Evolutionary conservation across 2,888 invertebrate genomes (phyloP).

Genomic region (Agonopterix heracliana): DNA sequence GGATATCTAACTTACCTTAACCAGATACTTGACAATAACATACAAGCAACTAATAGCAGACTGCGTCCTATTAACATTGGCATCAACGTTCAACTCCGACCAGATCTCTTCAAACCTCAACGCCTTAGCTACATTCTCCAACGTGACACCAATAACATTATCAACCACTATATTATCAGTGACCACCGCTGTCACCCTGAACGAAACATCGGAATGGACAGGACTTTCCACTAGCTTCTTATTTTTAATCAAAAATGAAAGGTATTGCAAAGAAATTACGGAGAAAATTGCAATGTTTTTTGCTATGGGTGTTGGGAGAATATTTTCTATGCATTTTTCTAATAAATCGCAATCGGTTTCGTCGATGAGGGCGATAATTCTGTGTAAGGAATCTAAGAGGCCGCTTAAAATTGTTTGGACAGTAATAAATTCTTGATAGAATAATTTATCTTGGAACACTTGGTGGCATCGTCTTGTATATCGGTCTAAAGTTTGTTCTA

Average conservation of each 20-base stretch:
- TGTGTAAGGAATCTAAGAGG: slow-evolving; percentile 43
- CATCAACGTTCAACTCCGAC: slow-evolving; percentile 58
- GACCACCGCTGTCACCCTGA: slow-evolving; percentile 38
- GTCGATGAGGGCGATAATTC: slow-evolving; percentile 46
- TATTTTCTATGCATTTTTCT: slow-evolving; percentile 58
- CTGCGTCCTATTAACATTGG: slow-evolving; percentile 58
- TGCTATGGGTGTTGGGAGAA: slow-evolving; percentile 46
- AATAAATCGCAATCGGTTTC: slow-evolving; percentile 58
- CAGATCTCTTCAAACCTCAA: slow-evolving; percentile 57
- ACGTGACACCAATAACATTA: slow-evolving; percentile 47
- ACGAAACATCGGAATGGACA: slow-evolving; percentile 60
- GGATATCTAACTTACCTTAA: slow-evolving; percentile 41
- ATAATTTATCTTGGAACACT: slow-evolving; percentile 68
- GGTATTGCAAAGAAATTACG: slow-evolving; percentile 63
- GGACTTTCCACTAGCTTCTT: slow-evolving; percentile 65
- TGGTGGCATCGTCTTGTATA: slow-evolving; percentile 67
- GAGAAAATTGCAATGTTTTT: slow-evolving; percentile 59
- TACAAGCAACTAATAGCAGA: slow-evolving; percentile 69
- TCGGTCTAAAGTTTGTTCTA: slow-evolving; percentile 63
- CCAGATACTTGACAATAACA: slow-evolving; percentile 62
- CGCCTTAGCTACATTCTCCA: slow-evolving; percentile 59
- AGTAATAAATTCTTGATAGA: slow-evolving; percentile 61
- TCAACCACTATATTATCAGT: slow-evolving; percentile 57
- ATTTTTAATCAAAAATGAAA: slow-evolving; percentile 68
- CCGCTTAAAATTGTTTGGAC: slow-evolving; percentile 55